Evolutionary conservation across 2,888 invertebrate species (phyloP), one percentile per base, ranked within the genome.

Genomic region (Xanthostigma xanthostigma): DNA sequence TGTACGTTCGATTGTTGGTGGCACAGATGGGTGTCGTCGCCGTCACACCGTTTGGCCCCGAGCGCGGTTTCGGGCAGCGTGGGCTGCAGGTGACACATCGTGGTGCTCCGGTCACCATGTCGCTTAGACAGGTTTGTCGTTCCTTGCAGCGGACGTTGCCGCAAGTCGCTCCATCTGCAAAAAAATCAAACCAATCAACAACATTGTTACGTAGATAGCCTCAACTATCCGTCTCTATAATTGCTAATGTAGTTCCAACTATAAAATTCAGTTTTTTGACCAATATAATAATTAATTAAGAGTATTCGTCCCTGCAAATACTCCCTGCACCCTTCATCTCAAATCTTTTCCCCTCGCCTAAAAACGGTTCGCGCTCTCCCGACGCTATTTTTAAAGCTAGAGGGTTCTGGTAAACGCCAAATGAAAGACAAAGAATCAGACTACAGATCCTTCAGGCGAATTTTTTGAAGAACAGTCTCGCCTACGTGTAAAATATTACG

Each of bases 1-100:
- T 71, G 63, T 87, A 86, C 27, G 84, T 84, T 57, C 73, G 73
- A 63, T 82, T 82, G 65, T 87, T 84, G 56, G 76, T 73, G 51
- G 82, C 85, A 63, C 86, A 86, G 49, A 85, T 69, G 55, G 73
- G 70, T 0, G 63, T 63, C 42, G 70, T 70, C 53, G 70, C 71
- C 37, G 62, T 56, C 55, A 66, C 65, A 62, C 70, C 71, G 1
- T 70, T 68, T 60, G 71, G 71, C 0, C 64, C 61, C 43, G 64
- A 51, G 42, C 67, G 66, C 43, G 75, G 62, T 50, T 76, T 68
- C 34, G 73, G 69, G 59, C 80, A 81, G 52, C 75, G 74, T 57
- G 74, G 73, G 56, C 71, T 73, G 62, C 86, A 86, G 53, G 79
- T 78, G 53, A 82, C 78, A 64, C 86, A 87, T 50, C 84, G 73